These are phyloP conservation scores for Atherix ibis DNA, from an alignment of 2,888 invertebrate species.

Conservation along the genomic window DNA sequence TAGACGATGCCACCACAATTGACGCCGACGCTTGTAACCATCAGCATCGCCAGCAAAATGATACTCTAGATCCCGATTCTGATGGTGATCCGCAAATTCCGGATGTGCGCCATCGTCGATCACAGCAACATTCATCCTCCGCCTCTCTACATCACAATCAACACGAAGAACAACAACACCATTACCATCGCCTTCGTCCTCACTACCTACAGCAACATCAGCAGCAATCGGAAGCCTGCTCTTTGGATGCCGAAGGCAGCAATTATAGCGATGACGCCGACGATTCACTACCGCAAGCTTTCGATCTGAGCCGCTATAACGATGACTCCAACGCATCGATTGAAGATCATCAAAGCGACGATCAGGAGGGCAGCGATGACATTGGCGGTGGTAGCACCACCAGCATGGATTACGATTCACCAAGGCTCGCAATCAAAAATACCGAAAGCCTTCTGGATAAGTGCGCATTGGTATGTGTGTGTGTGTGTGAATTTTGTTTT, in stretches of 20 bases:
- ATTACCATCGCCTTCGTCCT: slow-evolving; percentile 1
- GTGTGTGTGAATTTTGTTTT: too few species aligned
- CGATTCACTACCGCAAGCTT: neutral
- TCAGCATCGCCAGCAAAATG: too few species aligned
- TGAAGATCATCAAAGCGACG: slow-evolving; percentile 1
- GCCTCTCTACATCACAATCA: too few species aligned
- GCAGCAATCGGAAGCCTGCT: too few species aligned
- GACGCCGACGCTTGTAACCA: too few species aligned
- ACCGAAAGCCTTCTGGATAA: slow-evolving; percentile 13
- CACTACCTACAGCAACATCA: neutral
- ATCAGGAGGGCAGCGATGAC: slow-evolving; percentile 8
- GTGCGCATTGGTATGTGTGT: slow-evolving; percentile 12
- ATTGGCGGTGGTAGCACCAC: slow-evolving; percentile 2
- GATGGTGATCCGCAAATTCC: neutral
- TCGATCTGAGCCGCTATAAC: neutral
- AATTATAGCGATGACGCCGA: neutral
- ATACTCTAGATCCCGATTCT: neutral
- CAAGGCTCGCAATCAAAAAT: slow-evolving; percentile 11
- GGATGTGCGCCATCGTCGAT: too few species aligned
- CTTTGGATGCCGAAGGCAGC: slow-evolving; percentile 1
- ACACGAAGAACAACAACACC: slow-evolving; percentile 3
- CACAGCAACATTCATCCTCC: too few species aligned
- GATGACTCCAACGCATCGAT: slow-evolving; percentile 7
- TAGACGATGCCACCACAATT: too few species aligned
- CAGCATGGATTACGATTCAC: neutral